A percentile compares a stretch with the other conserved stretches of the same genome.
Conservation (phyloP, 2,797 vertebrate species). For the Fistularia tabacaria region DNA sequence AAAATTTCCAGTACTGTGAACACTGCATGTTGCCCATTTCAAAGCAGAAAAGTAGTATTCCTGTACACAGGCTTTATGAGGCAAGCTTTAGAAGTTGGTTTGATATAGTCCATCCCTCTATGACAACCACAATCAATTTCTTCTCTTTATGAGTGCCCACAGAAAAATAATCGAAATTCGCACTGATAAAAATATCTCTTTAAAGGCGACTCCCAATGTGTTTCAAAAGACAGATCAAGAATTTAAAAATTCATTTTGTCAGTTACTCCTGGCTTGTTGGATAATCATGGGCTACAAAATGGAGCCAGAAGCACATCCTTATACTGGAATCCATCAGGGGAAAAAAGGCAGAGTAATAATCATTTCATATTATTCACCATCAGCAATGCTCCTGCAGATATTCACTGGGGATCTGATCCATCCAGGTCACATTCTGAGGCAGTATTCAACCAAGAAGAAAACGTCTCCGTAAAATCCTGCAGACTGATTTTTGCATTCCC, state of each 20-base stretch:
- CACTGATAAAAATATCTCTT: neutral
- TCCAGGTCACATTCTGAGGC: conserved; percentile 26
- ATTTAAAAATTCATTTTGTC: neutral
- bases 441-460: conserved; percentile 47
- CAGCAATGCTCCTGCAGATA: conserved; percentile 48
- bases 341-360: conserved; percentile 33
- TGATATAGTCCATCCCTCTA: too few relatives aligned
- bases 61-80: neutral
- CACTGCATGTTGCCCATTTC: conserved; percentile 7
- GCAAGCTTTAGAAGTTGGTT: conserved; percentile 2
- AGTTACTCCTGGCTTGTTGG: too few relatives aligned
- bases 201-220: conserved; percentile 5
- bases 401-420: conserved; percentile 46
- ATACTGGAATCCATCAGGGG: conserved; percentile 13
- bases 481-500: conserved; percentile 59
- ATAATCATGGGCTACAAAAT: neutral
- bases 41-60: conserved; percentile 1
- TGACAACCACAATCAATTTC: too few relatives aligned
- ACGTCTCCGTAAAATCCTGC: conserved; percentile 39
- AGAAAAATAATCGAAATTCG: too few relatives aligned
- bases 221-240: conserved; percentile 11
- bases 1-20: conserved; percentile 2
- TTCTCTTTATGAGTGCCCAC: too few relatives aligned
- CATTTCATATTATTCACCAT: conserved; percentile 41
- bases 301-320: conserved; percentile 23